Conservation (phyloP, 2,797 vertebrate species). For the Trachops cirrhosus region DNA sequence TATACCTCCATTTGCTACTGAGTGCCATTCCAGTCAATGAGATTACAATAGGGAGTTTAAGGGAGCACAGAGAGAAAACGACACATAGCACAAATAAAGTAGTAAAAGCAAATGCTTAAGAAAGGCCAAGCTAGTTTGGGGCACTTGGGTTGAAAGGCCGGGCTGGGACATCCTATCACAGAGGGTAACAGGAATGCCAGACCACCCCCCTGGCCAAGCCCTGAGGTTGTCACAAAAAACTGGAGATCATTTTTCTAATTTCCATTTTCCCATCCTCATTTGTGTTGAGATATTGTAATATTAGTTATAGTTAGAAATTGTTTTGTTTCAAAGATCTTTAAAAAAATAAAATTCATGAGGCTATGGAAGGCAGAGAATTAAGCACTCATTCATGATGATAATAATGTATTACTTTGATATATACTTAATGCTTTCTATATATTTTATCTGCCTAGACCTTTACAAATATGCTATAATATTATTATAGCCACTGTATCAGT, state of each 20-base stretch:
- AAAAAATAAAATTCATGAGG: not conserved
- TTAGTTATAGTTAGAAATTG: not conserved
- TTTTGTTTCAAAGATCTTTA: not conserved
- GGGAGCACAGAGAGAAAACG: not conserved
- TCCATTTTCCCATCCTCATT: not conserved
- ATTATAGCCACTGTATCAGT: not conserved
- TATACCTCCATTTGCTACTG: conserved; percentile 30
- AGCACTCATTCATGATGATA: not conserved
- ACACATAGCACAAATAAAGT: not conserved
- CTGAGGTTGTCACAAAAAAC: not conserved
- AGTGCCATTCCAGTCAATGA: not conserved
- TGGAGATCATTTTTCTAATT: not conserved
- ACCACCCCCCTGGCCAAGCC: not conserved
- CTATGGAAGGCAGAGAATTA: not conserved
- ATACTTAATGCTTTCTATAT: not conserved
- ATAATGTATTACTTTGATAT: not conserved
- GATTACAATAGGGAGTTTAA: not conserved
- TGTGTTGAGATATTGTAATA: not conserved
- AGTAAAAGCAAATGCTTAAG: not conserved
- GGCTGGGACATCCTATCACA: not conserved
- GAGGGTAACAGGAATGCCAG: not conserved
- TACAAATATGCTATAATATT: not conserved
- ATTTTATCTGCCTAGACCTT: not conserved
- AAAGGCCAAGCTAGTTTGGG: not conserved
- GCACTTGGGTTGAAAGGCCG: not conserved